A percentile compares a stretch with the other conserved stretches of the same genome.
Conservation (phyloP, 2,888 invertebrate genomes). For the Leucania comma region DNA sequence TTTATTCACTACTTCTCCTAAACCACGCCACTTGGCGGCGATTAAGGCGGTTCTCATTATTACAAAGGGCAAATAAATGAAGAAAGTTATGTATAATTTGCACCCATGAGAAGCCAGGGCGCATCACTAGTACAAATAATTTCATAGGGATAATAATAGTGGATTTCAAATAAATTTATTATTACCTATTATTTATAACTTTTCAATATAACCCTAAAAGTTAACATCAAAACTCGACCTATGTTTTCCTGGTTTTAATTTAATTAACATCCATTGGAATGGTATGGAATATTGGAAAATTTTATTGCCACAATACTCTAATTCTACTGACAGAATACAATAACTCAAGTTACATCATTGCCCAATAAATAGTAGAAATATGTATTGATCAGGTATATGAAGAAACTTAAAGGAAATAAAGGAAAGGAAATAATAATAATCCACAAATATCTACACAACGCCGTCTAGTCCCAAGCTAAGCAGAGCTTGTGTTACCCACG, state of each 20-base stretch:
- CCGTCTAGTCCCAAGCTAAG: no score
- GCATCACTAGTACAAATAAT: background rate
- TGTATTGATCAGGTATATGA: background rate
- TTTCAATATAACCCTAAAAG: background rate
- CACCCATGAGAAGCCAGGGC: no score
- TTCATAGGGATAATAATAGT: background rate
- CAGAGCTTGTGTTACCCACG: no score
- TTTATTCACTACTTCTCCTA: no score
- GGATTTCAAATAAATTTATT: no score
- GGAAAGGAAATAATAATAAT: no score
- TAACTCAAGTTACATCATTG: background rate
- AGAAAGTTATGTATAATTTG: no score
- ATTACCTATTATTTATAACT: background rate
- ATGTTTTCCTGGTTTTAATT: slow-evolving; percentile 19
- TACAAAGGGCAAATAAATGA: no score
- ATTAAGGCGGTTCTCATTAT: no score
- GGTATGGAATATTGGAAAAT: slow-evolving; percentile 20
- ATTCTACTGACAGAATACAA: slow-evolving; percentile 13
- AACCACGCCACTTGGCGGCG: no score
- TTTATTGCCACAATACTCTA: background rate
- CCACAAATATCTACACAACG: no score
- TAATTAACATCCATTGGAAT: background rate
- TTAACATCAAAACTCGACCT: background rate
- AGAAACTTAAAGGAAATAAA: no score
- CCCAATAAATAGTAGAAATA: background rate